phyloP scores from a whole-genome alignment of 2,888 invertebrate genomes.

The Clunio marinus region DNA sequence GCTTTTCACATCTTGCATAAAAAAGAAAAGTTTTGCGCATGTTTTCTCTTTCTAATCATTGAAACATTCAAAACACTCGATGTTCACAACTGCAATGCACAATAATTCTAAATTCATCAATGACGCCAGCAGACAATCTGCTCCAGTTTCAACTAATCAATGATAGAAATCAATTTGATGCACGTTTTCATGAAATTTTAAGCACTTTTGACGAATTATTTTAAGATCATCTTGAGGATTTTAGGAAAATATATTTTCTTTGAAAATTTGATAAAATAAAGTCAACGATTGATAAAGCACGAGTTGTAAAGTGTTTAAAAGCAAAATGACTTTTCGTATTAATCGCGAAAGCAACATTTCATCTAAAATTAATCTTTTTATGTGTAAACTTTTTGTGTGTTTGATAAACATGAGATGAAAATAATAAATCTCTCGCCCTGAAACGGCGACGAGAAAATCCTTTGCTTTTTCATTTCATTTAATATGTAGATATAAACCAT shows the following conservation, averaged over 20 bases:
- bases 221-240: neutral
- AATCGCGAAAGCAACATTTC: no score
- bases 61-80: neutral
- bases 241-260: neutral
- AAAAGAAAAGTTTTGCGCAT: neutral
- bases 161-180: neutral
- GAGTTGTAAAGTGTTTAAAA: no score
- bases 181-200: neutral
- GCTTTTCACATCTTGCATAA: neutral
- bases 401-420: no score
- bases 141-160: neutral
- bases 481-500: no score
- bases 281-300: neutral
- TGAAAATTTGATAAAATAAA: no score
- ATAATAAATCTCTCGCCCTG: no score
- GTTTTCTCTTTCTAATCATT: neutral
- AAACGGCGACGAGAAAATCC: no score
- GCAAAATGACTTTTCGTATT: no score
- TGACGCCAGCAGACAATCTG: slow-evolving; percentile 6
- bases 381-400: no score
- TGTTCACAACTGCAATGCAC: slow-evolving; percentile 3
- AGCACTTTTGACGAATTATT: neutral
- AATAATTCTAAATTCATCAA: neutral
- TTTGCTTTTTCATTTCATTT: no score
- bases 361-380: no score